Conservation (phyloP, 92 coral and sea anemone species). For the Isaurus tuberculatus region DNA sequence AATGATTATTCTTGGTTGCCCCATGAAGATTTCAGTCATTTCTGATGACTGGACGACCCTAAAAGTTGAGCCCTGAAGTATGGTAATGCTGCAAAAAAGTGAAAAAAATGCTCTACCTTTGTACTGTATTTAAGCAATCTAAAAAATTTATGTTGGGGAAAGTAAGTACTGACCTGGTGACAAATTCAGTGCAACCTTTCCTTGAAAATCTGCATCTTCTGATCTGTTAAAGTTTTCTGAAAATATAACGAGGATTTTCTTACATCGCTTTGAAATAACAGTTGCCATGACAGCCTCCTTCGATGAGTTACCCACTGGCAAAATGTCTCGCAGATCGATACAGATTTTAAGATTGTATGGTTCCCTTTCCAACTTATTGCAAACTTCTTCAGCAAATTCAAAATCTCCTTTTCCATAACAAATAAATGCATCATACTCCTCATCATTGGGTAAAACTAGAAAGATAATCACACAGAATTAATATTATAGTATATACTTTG, state of each 20-base stretch:
- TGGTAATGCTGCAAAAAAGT: too few species aligned
- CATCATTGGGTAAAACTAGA: conserved; percentile 63
- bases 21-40: too few species aligned
- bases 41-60: too few species aligned
- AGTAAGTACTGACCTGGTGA: conserved; percentile 81
- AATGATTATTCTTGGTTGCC: too few species aligned
- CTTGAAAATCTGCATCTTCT: conserved; percentile 80
- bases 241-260: conserved; percentile 74
- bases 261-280: conserved; percentile 78
- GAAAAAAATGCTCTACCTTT: too few species aligned
- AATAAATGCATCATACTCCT: conserved; percentile 82
- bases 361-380: conserved; percentile 64
- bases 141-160: too few species aligned
- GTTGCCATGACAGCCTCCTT: conserved; percentile 54
- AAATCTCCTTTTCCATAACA: conserved; percentile 78
- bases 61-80: too few species aligned
- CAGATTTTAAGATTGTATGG: conserved; percentile 83
- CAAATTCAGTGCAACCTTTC: conserved; percentile 73
- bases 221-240: conserved; percentile 78
- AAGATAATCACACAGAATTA: not conserved
- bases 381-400: conserved; percentile 77
- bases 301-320: conserved; percentile 58
- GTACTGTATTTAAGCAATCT: too few species aligned
- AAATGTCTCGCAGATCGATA: conserved; percentile 79
- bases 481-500: too few species aligned